These are phyloP conservation scores for Engystomops pustulosus DNA, from an alignment of 2,113 vertebrate species.

Conservation along the genomic window DNA sequence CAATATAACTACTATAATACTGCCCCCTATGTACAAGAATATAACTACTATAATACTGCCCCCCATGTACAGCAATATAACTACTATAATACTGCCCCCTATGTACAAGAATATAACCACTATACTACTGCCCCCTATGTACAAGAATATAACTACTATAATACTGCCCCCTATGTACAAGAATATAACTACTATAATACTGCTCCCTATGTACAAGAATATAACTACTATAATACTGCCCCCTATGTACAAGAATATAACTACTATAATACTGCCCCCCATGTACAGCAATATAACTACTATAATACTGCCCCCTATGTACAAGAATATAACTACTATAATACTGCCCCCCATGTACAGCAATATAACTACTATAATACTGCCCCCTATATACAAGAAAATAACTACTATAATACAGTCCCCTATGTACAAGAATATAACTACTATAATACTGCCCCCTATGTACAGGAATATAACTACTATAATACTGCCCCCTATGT, in stretches of 20 bases:
- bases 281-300: not conserved
- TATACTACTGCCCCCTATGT: not conserved
- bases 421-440: slow-evolving; percentile 6
- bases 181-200: slow-evolving; percentile 11
- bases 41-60: slow-evolving; percentile 17
- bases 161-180: not conserved
- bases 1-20: no score
- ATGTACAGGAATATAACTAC: slow-evolving; percentile 8
- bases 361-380: not conserved
- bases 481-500: slow-evolving; percentile 8
- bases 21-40: not conserved
- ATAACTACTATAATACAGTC: not conserved
- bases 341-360: not conserved
- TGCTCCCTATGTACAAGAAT: slow-evolving; percentile 8
- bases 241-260: not conserved
- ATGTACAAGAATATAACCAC: no score
- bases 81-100: not conserved
- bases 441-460: slow-evolving; percentile 3
- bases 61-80: slow-evolving; percentile 3
- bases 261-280: not conserved
- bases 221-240: slow-evolving; percentile 7
- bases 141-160: not conserved
- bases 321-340: not conserved
- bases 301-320: not conserved
- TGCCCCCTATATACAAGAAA: not conserved